Evolutionary conservation across 2,797 vertebrate genomes (phyloP).

Genomic region (Otus scops): DNA sequence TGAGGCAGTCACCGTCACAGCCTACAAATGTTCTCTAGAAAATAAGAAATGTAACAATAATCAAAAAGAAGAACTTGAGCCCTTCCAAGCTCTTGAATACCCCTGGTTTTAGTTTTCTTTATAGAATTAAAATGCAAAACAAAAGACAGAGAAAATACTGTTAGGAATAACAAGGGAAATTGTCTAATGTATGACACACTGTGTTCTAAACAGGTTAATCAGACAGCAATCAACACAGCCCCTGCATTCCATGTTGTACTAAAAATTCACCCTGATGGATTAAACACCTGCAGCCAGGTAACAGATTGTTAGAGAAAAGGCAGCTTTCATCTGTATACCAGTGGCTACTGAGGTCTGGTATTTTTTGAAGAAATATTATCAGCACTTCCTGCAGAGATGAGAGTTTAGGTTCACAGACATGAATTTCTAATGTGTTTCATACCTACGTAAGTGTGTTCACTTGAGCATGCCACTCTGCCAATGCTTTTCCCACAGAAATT

Average conservation of each 20-base stretch:
- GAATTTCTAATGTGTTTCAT: conserved; percentile 35
- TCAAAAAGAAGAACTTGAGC: background rate
- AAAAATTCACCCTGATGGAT: background rate
- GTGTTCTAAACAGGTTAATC: background rate
- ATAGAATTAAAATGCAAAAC: background rate
- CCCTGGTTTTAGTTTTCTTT: background rate
- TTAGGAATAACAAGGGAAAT: background rate
- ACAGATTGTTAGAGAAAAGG: background rate
- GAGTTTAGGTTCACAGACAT: conserved; percentile 36
- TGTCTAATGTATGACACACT: background rate
- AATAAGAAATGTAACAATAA: background rate
- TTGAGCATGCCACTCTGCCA: conserved; percentile 55
- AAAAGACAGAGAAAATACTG: background rate
- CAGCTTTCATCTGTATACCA: conserved; percentile 31
- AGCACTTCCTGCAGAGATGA: conserved; percentile 37
- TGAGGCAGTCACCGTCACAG: background rate
- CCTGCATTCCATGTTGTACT: background rate
- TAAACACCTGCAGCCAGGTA: conserved; percentile 13
- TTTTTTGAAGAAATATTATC: conserved; percentile 38
- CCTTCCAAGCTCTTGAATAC: background rate
- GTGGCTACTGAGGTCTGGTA: conserved; percentile 14
- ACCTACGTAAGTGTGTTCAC: conserved; percentile 51
- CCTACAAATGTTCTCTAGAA: background rate
- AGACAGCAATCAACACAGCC: background rate
- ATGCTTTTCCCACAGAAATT: conserved; percentile 62